These are phyloP conservation scores for Carterocephalus palaemon DNA, from an alignment of 2,888 invertebrate genomes.

Conservation along the genomic window DNA sequence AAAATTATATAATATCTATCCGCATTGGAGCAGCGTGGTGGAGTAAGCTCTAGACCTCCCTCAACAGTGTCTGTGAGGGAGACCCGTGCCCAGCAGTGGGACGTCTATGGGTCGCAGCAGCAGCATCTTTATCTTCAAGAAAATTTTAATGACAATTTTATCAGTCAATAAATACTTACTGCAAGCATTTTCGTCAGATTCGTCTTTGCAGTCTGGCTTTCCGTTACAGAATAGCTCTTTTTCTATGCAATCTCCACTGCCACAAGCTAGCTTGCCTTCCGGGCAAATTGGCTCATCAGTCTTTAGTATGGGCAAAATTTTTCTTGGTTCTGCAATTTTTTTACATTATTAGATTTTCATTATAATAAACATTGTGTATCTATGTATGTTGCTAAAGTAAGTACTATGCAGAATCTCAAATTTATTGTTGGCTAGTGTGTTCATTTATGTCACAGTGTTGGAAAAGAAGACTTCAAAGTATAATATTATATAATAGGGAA, in stretches of 20 bases:
- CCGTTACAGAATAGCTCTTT: slow-evolving; percentile 96
- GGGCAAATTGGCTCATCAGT: slow-evolving; percentile 96
- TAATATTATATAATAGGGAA: slow-evolving; percentile 31
- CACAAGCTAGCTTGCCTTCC: slow-evolving; percentile 93
- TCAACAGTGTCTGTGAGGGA: too few relatives aligned
- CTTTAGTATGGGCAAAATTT: slow-evolving; percentile 91
- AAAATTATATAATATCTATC: background rate
- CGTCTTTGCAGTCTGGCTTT: slow-evolving; percentile 94
- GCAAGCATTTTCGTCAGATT: slow-evolving; percentile 97
- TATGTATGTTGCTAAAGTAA: background rate
- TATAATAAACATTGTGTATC: background rate
- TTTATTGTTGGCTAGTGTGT: slow-evolving; percentile 11
- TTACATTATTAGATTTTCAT: background rate
- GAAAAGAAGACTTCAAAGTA: slow-evolving; percentile 22
- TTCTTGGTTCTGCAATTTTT: slow-evolving; percentile 87
- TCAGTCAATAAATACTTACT: slow-evolving; percentile 83
- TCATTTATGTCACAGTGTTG: slow-evolving; percentile 21
- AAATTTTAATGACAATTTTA: background rate
- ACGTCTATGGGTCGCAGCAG: too few relatives aligned
- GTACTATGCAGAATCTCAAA: slow-evolving; percentile 1
- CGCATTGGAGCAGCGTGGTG: too few relatives aligned
- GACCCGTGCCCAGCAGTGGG: too few relatives aligned
- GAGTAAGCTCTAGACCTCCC: too few relatives aligned
- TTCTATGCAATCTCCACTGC: slow-evolving; percentile 94
- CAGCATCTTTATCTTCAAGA: too few relatives aligned